Percentiles rank a stretch among this genome's conserved stretches.
Evolutionary conservation across 2,113 vertebrate species (phyloP).

Genomic region (Morone saxatilis): DNA sequence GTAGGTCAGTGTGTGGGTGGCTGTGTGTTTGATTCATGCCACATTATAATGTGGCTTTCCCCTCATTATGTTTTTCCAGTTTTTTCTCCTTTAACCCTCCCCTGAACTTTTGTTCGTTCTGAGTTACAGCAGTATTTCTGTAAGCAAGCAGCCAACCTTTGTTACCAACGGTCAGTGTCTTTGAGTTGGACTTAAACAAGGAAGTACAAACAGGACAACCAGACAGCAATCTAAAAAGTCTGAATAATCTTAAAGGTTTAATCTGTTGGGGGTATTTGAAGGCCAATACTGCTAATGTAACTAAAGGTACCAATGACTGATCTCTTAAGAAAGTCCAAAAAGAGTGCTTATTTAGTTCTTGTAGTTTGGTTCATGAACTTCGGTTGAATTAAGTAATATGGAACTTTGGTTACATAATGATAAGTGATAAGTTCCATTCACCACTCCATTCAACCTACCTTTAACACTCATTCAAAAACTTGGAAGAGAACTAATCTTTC

Average conservation of each 20-base stretch:
- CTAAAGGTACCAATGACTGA: no score
- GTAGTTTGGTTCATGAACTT: no score
- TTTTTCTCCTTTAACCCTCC: conserved; percentile 10
- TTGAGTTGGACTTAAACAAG: not conserved
- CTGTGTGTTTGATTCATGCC: not conserved
- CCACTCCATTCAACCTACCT: no score
- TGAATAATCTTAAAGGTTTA: not conserved
- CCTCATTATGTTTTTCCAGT: not conserved
- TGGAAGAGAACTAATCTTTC: no score
- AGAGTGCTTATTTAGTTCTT: no score
- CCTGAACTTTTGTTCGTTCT: not conserved
- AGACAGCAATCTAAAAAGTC: not conserved
- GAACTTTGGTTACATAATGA: no score
- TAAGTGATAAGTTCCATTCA: no score
- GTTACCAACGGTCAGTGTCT: not conserved
- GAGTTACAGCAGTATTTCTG: not conserved
- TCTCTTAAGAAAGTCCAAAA: no score
- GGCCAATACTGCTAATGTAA: not conserved
- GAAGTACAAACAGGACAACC: no score
- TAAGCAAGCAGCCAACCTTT: not conserved
- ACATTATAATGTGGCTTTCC: conserved; percentile 21
- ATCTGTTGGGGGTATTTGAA: not conserved
- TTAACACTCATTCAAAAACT: no score
- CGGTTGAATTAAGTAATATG: no score
- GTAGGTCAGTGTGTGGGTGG: conserved; percentile 10